Evolutionary conservation across 92 coral and sea anemone genomes (phyloP).

Genomic region (Ricordea florida): DNA sequence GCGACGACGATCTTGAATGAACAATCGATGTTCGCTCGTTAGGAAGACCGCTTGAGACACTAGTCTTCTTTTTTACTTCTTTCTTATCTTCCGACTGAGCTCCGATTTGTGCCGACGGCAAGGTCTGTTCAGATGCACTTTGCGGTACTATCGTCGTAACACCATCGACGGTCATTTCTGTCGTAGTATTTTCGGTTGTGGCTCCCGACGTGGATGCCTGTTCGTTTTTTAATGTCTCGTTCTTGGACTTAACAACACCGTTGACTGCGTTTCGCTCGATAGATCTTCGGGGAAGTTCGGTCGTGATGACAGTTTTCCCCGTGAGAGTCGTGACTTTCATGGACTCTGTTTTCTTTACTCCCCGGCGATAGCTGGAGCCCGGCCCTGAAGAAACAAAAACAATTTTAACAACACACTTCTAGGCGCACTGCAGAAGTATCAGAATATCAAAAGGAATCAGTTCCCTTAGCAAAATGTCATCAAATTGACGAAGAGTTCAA

Average conservation of each 20-base stretch:
- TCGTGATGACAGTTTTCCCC: constrained; percentile 81
- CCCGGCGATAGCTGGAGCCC: constrained; percentile 76
- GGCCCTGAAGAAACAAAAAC: constrained; percentile 61
- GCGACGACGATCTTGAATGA: constrained; percentile 65
- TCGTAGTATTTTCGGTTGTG: constrained; percentile 4
- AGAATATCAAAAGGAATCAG: too few relatives aligned
- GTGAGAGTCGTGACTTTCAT: constrained; percentile 95
- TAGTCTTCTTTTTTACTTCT: background rate
- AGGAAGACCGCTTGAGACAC: constrained; percentile 17
- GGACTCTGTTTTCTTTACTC: constrained; percentile 87
- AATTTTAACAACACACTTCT: background rate
- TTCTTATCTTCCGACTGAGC: background rate
- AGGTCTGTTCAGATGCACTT: too few relatives aligned
- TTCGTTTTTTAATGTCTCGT: background rate
- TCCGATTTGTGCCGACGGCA: background rate
- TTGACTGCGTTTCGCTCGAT: constrained; percentile 38
- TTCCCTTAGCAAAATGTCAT: too few relatives aligned
- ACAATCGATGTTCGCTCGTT: constrained; percentile 27
- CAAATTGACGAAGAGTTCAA: too few relatives aligned
- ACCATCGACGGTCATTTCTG: too few relatives aligned
- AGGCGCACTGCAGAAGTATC: too few relatives aligned
- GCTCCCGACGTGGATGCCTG: background rate
- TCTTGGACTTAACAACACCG: constrained; percentile 23
- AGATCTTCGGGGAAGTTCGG: constrained; percentile 70
- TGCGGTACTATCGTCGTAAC: too few relatives aligned